Evolutionary conservation across 2,113 vertebrate species (phyloP).

Genomic region (Rana temporaria): DNA sequence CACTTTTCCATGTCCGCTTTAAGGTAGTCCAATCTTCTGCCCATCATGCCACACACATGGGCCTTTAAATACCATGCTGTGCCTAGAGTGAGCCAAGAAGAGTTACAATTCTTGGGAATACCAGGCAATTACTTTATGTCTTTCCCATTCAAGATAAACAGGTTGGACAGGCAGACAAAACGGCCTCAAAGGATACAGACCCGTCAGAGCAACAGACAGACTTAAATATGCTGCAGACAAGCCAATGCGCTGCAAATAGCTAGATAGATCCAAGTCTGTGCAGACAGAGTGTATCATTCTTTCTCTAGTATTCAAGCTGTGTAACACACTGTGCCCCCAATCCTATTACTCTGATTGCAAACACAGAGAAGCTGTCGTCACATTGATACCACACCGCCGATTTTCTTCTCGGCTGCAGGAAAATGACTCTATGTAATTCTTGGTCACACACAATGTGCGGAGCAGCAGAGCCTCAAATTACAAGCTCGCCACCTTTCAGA

Average conservation of each 20-base stretch:
- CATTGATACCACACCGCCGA: conserved; percentile 46
- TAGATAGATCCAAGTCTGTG: background rate
- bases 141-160: background rate
- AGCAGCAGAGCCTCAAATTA: conserved; percentile 52
- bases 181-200: background rate
- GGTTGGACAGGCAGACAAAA: background rate
- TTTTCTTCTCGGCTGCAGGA: conserved; percentile 51
- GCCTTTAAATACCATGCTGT: too few species aligned
- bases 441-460: conserved; percentile 52
- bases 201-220: background rate
- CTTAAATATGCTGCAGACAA: background rate
- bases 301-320: conserved; percentile 38
- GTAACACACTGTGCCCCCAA: conserved; percentile 41
- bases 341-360: conserved; percentile 52
- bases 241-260: background rate
- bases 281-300: conserved; percentile 11
- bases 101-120: too few species aligned
- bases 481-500: conserved; percentile 42
- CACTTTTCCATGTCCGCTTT: too few species aligned
- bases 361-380: conserved; percentile 44
- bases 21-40: too few species aligned
- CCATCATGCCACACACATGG: too few species aligned
- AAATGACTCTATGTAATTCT: conserved; percentile 54
- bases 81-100: too few species aligned
- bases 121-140: too few species aligned